Conservation (phyloP, 2,888 invertebrate genomes). For the Eulithis testata region DNA sequence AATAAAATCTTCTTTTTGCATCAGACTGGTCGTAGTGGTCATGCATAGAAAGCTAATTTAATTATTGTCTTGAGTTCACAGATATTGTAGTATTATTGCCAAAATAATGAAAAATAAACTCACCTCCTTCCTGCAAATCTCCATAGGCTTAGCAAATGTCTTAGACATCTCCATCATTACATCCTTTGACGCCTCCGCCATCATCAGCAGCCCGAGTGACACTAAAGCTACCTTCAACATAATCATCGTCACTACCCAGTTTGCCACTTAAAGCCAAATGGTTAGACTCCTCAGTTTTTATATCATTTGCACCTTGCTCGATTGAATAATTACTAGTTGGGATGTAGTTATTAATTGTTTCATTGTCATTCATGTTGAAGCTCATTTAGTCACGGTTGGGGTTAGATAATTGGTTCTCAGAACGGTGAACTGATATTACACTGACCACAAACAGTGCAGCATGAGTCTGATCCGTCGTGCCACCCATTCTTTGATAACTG, state of each 20-base stretch:
- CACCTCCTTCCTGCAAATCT: slow-evolving; percentile 40
- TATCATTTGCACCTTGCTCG: slow-evolving; percentile 28
- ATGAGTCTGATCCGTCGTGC: too few species aligned
- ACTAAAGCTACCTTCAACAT: slow-evolving; percentile 22
- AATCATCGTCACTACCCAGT: slow-evolving; percentile 15
- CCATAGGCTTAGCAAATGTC: slow-evolving; percentile 43
- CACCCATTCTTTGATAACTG: too few species aligned
- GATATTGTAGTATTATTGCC: background rate
- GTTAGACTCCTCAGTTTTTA: slow-evolving; percentile 20
- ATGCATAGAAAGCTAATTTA: too few species aligned
- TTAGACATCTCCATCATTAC: slow-evolving; percentile 41
- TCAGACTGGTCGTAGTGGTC: too few species aligned
- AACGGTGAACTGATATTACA: slow-evolving; percentile 13
- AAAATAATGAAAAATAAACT: slow-evolving; percentile 8
- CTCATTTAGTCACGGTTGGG: slow-evolving; percentile 9
- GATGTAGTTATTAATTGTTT: slow-evolving; percentile 13
- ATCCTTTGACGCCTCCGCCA: slow-evolving; percentile 38
- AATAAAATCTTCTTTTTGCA: too few species aligned
- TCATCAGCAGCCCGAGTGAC: slow-evolving; percentile 25
- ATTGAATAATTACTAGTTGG: slow-evolving; percentile 22
- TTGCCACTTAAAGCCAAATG: slow-evolving; percentile 7
- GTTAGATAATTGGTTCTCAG: slow-evolving; percentile 18
- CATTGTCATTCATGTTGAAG: slow-evolving; percentile 16
- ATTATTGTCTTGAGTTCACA: too few species aligned
- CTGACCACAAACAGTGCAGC: background rate